Evolutionary conservation across 2,888 invertebrate genomes (phyloP), one percentile per base, ranked within the genome.

Genomic region (Drosophila helvetica): DNA sequence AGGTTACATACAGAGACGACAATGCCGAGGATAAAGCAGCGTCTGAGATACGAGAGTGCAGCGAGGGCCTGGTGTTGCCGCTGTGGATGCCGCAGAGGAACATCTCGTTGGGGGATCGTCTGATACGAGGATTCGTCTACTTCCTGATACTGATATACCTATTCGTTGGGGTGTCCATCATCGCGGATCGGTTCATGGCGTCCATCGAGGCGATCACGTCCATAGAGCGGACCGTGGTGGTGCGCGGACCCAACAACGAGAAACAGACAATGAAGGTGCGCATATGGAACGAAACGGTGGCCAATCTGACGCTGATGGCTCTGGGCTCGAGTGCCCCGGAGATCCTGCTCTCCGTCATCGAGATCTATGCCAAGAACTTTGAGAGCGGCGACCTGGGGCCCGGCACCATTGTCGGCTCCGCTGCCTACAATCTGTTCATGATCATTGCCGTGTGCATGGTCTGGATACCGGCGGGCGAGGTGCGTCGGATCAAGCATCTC

Each of bases 261-360:
- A 95, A 94, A 15, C 97, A 98, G 90, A 96, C 97, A 80, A 94
- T 99, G 48, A 96, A 96, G 56, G 99, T 99, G 17, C 94, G 99
- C 67, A 96, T 99, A 67, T 99, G 99, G 99, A 99, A 99, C 92
- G 99, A 99, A 92, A 99, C 99, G 2, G 99, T 99, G 48, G 99
- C 99, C 76, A 99, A 99, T 93, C 93, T 99, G 80, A 99, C 99
- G 6, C 94, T 99, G 59, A 99, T 99, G 99, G 99, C 99, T 15
- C 93, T 99, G 61, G 99, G 99, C 3, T 99, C 99, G 22, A 99
- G 98, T 85, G 99, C 99, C 2, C 99, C 99, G 0, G 99, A 99
- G 93, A 99, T 99, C 90, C 93, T 99, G 25, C 93, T 99, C 50
- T 99, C 99, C 15, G 97, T 99, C 82, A 99, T 99, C 90, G 99